Evolutionary conservation across 2,113 vertebrate genomes (phyloP), one percentile per base, ranked within the genome.

Genomic region (Myotis davidii): DNA sequence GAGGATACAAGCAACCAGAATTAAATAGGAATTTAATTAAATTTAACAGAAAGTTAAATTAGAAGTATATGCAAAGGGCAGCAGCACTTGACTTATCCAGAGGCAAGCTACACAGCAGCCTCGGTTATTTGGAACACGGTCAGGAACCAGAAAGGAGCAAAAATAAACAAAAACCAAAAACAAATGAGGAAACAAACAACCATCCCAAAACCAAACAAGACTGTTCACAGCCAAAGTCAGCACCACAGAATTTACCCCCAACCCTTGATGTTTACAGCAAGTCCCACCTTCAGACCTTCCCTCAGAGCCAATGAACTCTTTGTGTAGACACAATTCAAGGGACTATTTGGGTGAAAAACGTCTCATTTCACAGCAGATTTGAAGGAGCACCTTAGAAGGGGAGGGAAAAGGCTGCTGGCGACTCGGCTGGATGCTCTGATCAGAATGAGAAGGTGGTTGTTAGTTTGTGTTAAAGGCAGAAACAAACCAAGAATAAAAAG

Each of bases 1-100:
- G 73, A 64, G 27, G 23, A 52, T 52, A 92, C 10, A 12, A 74
- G 90, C 39, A 86, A 79, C 45, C 74, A 59, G 74, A 93, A 69
- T 85, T 78, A 96, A 95, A 72, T 14, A 23, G 13, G 70, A 64
- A 74, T 93, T 79, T 69, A 86, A 77, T 92, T 88, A 61, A n/a
- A 85, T 54, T 67, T 56, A 88, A 69, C 86, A 52, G 6, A 77
- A 74, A 88, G 27, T 85, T 82, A 48, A 70, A 83, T 69, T 32
- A n/a, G 52, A 86, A 54, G n/a, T 25, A 25, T 50, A 65, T 48
- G 65, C 48, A 29, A 74, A 76, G 45, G 39, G 29, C 82, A 91
- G 37, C 14, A 61, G 42, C 12, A 2, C 48, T 95, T 94, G 23
- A 20, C 48, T 83, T 95, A 48, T 70, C 50, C 90, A 25, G 27